Conservation (phyloP, 2,888 invertebrate genomes). For the Platycnemis pennipes region DNA sequence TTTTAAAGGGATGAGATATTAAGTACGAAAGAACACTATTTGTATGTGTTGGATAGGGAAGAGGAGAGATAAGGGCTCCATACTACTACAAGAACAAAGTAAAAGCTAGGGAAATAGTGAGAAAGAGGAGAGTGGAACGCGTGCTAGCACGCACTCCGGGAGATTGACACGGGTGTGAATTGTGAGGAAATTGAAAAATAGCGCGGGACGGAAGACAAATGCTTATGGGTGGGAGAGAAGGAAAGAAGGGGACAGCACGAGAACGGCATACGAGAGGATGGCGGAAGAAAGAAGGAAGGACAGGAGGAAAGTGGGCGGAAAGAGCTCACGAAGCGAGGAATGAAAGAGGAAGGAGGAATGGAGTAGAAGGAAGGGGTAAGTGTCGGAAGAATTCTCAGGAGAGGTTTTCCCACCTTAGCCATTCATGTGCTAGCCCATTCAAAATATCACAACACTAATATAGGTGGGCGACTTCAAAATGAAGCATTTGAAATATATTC, state of each 20-base stretch:
- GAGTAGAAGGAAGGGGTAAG: background rate
- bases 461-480: too few relatives aligned
- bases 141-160: background rate
- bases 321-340: background rate
- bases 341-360: background rate
- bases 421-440: background rate
- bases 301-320: background rate
- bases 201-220: conserved; percentile 18
- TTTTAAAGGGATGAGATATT: too few relatives aligned
- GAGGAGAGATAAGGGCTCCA: too few relatives aligned
- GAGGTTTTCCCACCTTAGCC: background rate
- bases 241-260: background rate
- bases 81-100: background rate
- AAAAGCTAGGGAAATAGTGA: background rate
- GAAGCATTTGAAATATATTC: too few relatives aligned
- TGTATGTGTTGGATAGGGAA: too few relatives aligned
- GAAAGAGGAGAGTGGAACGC: background rate
- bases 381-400: background rate
- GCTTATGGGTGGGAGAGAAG: background rate
- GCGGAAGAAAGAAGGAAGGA: background rate
- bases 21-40: too few relatives aligned
- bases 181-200: conserved; percentile 32
- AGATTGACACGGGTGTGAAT: background rate
- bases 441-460: background rate
- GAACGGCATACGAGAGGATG: background rate